Base-by-base conservation (phyloP, 2,888 invertebrate genomes). In the Drosophila leonis region DNA sequence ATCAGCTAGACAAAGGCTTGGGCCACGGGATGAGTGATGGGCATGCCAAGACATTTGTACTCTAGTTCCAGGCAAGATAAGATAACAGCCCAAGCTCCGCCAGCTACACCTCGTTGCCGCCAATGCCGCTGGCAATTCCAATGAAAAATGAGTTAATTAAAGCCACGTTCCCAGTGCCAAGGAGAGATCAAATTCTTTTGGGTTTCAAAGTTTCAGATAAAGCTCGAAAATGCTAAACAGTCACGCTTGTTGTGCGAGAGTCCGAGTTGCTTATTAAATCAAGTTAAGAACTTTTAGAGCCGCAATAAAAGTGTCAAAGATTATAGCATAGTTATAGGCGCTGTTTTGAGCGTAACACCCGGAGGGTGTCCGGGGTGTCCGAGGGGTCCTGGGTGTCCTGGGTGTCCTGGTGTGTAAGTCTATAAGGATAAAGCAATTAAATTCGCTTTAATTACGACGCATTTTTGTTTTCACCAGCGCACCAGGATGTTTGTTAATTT, bases 61-160 rank as follows among this genome's bases (percentile, higher is more conserved):
- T 56, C 52, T 54, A 69, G 29, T 46, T 51, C 33, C 54, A 39
- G 31, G 55, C 66, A 1, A 78, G 88, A 88, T 86, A 90, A 88
- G 90, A 88, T 82, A 78, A 80, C 78, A 3, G n/a, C 27, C 80
- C 63, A 37, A 67, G 63, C 75, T 42, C 39, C 46, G 54, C 24
- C 55, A 59, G 42, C 63, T 52, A 12, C 15, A 15, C 37, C 64
- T 33, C n/a, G 46, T 31, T 46, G 4, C 33, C 41, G 29, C 27
- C 27, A 31, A 20, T 52, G 75, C 90, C 79, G 64, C 56, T 69
- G 80, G 88, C 91, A 87, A 80, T 90, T 83, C 67, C 84, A 85
- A 91, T 92, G 92, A 92, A 91, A 92, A 92, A 92, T 92, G 88
- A 90, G 92, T 90, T 92, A 92, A 92, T 92, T 92, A 92, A 89